phyloP scores from a whole-genome alignment of 2,113 vertebrate genomes.

The Scytalopus superciliaris region DNA sequence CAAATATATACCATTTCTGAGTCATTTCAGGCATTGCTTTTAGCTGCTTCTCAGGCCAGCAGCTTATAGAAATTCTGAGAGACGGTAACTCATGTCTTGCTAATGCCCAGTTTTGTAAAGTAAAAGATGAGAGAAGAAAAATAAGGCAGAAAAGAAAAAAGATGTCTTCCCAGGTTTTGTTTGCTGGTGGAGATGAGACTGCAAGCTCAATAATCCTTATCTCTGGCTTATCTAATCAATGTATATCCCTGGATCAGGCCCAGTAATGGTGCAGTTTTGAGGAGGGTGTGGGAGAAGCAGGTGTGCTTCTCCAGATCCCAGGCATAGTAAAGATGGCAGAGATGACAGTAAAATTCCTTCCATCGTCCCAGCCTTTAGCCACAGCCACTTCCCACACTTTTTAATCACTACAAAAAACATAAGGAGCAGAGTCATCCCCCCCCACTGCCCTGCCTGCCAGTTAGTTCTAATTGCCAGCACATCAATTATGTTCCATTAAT shows the following conservation, averaged over 20 bases:
- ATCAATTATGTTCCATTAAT: constrained; percentile 46
- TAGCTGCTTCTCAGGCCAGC: background rate
- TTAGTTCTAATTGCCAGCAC: constrained; percentile 25
- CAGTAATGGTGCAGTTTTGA: background rate
- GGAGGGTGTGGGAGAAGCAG: background rate
- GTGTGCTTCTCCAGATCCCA: constrained; percentile 9
- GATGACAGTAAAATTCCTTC: constrained; percentile 42
- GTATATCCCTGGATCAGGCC: background rate
- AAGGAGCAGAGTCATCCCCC: background rate
- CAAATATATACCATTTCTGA: background rate
- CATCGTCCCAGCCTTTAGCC: background rate
- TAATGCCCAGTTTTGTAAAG: background rate
- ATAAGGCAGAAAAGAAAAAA: background rate
- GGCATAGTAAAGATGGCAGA: constrained; percentile 12
- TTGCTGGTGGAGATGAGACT: background rate
- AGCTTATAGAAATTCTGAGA: background rate
- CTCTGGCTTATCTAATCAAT: background rate
- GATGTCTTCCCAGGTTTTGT: background rate
- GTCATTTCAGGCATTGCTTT: background rate
- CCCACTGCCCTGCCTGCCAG: background rate
- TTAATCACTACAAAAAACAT: background rate
- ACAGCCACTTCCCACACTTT: background rate
- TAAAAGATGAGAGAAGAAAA: background rate
- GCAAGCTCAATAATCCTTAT: background rate
- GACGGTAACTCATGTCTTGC: background rate